Conservation (phyloP, 1,140 invertebrate species). For the Ctenoplectra terminalis region DNA sequence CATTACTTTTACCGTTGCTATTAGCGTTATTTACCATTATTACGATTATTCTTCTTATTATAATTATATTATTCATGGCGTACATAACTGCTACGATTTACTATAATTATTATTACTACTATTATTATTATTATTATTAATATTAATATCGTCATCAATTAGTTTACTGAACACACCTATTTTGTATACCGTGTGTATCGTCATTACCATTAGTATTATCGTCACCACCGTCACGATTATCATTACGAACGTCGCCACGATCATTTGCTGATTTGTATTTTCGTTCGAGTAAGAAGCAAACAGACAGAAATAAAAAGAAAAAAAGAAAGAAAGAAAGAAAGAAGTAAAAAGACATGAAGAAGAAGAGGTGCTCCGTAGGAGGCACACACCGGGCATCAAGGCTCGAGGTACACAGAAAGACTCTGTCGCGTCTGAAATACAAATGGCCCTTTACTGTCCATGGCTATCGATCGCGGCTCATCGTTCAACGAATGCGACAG, state of each 20-base stretch:
- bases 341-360: not conserved
- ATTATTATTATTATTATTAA: conserved; percentile 49
- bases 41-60: conserved; percentile 42
- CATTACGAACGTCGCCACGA: conserved; percentile 6
- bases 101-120: conserved; percentile 17
- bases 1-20: conserved; percentile 44
- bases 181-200: conserved; percentile 23
- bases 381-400: conserved; percentile 1
- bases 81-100: conserved; percentile 24
- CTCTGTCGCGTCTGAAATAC: conserved; percentile 56
- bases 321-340: too few relatives aligned
- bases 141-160: conserved; percentile 31
- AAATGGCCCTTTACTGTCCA: conserved; percentile 39
- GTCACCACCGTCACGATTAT: conserved; percentile 45
- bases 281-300: conserved; percentile 22
- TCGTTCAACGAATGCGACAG: conserved; percentile 52
- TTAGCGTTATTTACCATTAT: conserved; percentile 52
- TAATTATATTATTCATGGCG: conserved; percentile 18
- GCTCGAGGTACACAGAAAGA: conserved; percentile 29
- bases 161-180: conserved; percentile 9
- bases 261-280: not conserved
- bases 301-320: not conserved
- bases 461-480: conserved; percentile 45
- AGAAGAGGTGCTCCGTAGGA: conserved; percentile 10
- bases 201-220: conserved; percentile 59